Percentiles rank a stretch among this genome's conserved stretches.
phyloP scores from a whole-genome alignment of 2,888 invertebrate species.

The Allophyes oxyacanthae region DNA sequence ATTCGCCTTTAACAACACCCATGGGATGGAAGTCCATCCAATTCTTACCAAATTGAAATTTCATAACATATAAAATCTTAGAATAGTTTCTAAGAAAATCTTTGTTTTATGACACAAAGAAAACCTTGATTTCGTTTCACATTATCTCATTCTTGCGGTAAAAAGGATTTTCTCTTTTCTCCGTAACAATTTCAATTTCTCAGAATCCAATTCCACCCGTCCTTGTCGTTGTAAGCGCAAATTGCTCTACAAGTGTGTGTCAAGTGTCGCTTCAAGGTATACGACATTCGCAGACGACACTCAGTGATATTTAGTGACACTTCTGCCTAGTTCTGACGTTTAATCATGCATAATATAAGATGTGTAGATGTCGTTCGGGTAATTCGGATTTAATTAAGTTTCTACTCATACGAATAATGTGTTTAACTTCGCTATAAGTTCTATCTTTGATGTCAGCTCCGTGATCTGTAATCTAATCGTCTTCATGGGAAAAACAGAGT shows the following conservation, averaged over 20 bases:
- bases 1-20: too few species aligned
- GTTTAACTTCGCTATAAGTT: too few species aligned
- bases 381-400: constrained; percentile 18
- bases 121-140: constrained; percentile 7
- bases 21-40: too few species aligned
- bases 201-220: constrained; percentile 43
- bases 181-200: constrained; percentile 50
- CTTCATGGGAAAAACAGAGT: too few species aligned
- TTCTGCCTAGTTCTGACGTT: constrained; percentile 38
- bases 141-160: constrained; percentile 15
- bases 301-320: constrained; percentile 50
- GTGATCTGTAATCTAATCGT: not conserved
- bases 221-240: constrained; percentile 43
- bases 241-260: constrained; percentile 52
- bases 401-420: not conserved
- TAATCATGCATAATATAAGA: constrained; percentile 35
- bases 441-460: too few species aligned
- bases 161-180: constrained; percentile 26
- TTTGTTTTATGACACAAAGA: not conserved
- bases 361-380: not conserved
- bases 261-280: constrained; percentile 38
- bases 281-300: constrained; percentile 42
- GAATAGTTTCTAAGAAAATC: not conserved
- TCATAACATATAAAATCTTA: too few species aligned
- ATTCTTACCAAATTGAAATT: too few species aligned